These are phyloP conservation scores for Phasia obesa DNA, from an alignment of 2,888 invertebrate genomes.

Conservation along the genomic window DNA sequence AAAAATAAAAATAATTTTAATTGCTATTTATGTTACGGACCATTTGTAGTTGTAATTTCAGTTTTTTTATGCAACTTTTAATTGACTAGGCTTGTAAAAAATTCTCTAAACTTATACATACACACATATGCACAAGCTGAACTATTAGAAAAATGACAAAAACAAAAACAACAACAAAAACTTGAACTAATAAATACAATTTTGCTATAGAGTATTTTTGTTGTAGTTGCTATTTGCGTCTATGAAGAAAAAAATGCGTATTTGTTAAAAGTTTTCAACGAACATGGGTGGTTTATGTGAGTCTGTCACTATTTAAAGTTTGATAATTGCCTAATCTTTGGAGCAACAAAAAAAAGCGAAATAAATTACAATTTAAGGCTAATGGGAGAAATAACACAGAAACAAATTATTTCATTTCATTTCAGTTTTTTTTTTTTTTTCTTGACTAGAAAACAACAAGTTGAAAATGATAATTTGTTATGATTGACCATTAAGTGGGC, in stretches of 20 bases:
- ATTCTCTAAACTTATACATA: constrained; percentile 68
- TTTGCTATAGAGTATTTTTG: constrained; percentile 4
- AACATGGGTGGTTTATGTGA: constrained; percentile 70
- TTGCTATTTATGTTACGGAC: constrained; percentile 71
- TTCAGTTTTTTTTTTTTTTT: not conserved
- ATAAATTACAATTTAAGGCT: constrained; percentile 58
- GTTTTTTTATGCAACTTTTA: constrained; percentile 69
- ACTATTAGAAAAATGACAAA: constrained; percentile 48
- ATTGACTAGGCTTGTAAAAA: constrained; percentile 70
- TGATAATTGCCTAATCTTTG: constrained; percentile 69
- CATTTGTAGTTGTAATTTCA: constrained; percentile 68
- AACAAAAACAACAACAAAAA: constrained; percentile 16
- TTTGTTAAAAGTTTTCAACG: constrained; percentile 54
- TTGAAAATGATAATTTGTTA: constrained; percentile 55
- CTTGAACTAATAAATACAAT: constrained; percentile 44
- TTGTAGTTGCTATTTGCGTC: not conserved
- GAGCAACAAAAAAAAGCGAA: constrained; percentile 25
- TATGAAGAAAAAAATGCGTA: constrained; percentile 43
- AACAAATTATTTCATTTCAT: constrained; percentile 51
- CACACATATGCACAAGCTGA: constrained; percentile 41
- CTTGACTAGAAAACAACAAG: constrained; percentile 17
- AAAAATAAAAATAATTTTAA: constrained; percentile 71
- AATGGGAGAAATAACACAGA: constrained; percentile 61
- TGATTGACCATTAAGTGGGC: constrained; percentile 60
- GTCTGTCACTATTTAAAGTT: constrained; percentile 69